Conservation (phyloP, 2,797 vertebrate species). For the Podarcis lilfordi region DNA sequence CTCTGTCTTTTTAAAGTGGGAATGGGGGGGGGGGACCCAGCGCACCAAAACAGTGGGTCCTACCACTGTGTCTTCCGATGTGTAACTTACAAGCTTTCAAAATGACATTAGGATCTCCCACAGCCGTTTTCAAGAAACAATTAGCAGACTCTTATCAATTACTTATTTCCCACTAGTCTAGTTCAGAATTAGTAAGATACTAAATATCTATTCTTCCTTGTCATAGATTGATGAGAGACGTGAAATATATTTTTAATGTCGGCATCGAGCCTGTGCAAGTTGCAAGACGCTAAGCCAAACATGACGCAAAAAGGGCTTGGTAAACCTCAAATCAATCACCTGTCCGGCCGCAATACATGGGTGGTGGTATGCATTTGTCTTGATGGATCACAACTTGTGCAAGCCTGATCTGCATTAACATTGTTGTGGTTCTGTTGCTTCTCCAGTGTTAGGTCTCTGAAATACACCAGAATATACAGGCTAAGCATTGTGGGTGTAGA, state of each 20-base stretch:
- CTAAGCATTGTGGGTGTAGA: too few relatives aligned
- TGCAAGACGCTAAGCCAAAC: too few relatives aligned
- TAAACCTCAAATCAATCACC: neutral
- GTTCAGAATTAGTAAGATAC: neutral
- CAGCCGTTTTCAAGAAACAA: too few relatives aligned
- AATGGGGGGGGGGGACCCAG: too few relatives aligned
- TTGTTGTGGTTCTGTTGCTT: neutral
- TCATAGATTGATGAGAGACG: neutral
- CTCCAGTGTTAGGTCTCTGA: neutral
- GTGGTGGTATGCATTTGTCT: neutral
- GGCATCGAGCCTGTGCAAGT: neutral
- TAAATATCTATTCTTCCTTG: constrained; percentile 1
- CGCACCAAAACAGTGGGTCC: too few relatives aligned
- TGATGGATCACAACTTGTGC: neutral
- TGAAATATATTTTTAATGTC: too few relatives aligned
- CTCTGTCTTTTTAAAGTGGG: too few relatives aligned
- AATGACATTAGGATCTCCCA: too few relatives aligned
- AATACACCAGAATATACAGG: neutral
- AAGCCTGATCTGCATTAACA: neutral
- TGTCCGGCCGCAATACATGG: neutral
- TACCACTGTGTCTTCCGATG: too few relatives aligned
- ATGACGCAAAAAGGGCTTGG: neutral
- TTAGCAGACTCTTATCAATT: too few relatives aligned
- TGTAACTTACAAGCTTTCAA: too few relatives aligned
- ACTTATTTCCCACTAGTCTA: neutral